Base-by-base conservation (phyloP, 2,113 vertebrate species). In the Athene noctua region DNA sequence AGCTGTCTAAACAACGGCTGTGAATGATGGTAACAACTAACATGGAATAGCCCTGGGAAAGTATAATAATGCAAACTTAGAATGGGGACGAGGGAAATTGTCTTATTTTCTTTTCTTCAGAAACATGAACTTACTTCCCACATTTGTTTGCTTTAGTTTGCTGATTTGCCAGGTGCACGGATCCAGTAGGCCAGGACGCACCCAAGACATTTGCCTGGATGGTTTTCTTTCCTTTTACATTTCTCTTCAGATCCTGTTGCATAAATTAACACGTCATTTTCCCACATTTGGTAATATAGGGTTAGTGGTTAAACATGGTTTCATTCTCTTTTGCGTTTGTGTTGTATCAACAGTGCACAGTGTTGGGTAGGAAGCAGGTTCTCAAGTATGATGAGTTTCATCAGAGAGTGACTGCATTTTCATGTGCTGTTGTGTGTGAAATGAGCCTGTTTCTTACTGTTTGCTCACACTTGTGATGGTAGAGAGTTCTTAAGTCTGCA, bases 1-100 rank as follows among this genome's bases (percentile, higher is more conserved):
- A 99, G 99, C 98, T 99, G 99, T 99, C 98, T 74, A 99, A 99
- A 99, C 98, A 99, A 97, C 22, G 94, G 97, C 96, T 66, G 97
- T 38, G 97, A 97, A 92, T 72, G 98, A 98, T 67, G 95, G 98
- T 96, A 98, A 98, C 98, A 98, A 97, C 97, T 96, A 98, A 95
- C 97, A 97, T 97, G 98, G 98, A 98, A 97, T 96, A 98, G 97
- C 97, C 98, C 98, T 99, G 99, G 99, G 98, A 99, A 99, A 98
- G 97, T 96, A 68, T 78, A 98, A 98, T 97, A 98, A 98, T 96
- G 97, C 96, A 79, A 90, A 97, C 98, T 98, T 55, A 36, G 97
- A 96, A 97, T 97, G 97, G 32, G 95, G 94, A 96, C 75, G 87
- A 97, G 97, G 98, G 97, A 98, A 98, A 98, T 81, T 91, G 93